Evolutionary conservation across 2,797 vertebrate genomes (phyloP).

Genomic region (Mormyrops attenuatus): DNA sequence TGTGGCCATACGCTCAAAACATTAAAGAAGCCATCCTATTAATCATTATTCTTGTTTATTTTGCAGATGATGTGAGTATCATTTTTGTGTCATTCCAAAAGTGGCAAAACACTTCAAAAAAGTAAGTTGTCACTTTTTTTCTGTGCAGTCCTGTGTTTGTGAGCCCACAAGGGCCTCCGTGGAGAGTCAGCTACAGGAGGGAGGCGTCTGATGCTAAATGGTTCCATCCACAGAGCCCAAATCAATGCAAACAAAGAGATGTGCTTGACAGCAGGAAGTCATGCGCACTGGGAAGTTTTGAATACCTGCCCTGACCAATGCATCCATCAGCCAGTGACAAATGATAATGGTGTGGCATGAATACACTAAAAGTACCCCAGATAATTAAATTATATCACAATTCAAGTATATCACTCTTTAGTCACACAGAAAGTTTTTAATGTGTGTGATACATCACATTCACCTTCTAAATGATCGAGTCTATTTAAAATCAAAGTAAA

Average conservation of each 20-base stretch:
- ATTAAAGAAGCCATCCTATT: background rate
- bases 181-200: background rate
- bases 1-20: background rate
- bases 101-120: background rate
- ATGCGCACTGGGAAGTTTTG: background rate
- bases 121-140: background rate
- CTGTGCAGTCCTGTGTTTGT: background rate
- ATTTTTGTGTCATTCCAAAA: background rate
- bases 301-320: background rate
- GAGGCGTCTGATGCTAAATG: background rate
- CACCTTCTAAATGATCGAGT: background rate
- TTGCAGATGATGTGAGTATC: slow-evolving; percentile 47
- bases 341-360: background rate
- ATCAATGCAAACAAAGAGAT: background rate
- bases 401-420: background rate
- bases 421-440: background rate
- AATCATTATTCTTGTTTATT: slow-evolving; percentile 11
- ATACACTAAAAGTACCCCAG: background rate
- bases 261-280: background rate
- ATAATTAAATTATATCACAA: background rate
- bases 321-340: background rate
- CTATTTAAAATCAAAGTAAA: background rate
- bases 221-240: background rate
- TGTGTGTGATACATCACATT: background rate
- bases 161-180: background rate